phyloP scores from a whole-genome alignment of 2,888 invertebrate genomes.

The Abscondita cerata region DNA sequence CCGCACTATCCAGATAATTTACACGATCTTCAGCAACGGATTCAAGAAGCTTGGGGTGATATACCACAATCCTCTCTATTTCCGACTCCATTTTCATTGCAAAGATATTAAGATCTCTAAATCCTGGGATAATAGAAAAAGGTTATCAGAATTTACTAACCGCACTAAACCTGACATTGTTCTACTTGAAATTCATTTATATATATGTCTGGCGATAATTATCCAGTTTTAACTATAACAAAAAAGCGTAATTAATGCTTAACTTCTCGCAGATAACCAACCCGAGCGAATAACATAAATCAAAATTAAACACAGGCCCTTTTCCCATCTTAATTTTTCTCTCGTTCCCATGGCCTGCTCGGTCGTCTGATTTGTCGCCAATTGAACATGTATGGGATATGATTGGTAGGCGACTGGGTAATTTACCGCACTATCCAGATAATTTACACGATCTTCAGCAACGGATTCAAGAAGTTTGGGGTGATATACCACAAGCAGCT shows the following conservation, averaged over 20 bases:
- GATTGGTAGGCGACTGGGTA: no score
- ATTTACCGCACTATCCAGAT: no score
- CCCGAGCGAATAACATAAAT: not conserved
- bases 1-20: no score
- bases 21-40: no score
- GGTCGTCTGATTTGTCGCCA: no score
- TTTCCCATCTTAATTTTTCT: not conserved
- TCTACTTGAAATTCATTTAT: slow-evolving; percentile 12
- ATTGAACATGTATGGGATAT: no score
- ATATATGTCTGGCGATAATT: not conserved
- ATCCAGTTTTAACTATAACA: not conserved
- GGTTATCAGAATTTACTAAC: slow-evolving; percentile 17
- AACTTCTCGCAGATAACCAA: not conserved
- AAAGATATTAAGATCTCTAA: slow-evolving; percentile 25
- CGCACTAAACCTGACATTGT: slow-evolving; percentile 13
- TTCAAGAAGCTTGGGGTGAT: no score
- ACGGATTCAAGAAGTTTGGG: no score
- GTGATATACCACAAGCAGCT: no score
- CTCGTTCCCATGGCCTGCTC: no score
- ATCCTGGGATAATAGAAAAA: slow-evolving; percentile 18
- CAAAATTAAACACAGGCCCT: not conserved
- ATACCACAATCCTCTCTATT: slow-evolving; percentile 36
- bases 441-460: no score
- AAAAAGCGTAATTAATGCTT: not conserved
- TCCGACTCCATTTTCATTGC: slow-evolving; percentile 26